Conservation (phyloP, 2,888 invertebrate genomes). For the Eilema caniola region DNA sequence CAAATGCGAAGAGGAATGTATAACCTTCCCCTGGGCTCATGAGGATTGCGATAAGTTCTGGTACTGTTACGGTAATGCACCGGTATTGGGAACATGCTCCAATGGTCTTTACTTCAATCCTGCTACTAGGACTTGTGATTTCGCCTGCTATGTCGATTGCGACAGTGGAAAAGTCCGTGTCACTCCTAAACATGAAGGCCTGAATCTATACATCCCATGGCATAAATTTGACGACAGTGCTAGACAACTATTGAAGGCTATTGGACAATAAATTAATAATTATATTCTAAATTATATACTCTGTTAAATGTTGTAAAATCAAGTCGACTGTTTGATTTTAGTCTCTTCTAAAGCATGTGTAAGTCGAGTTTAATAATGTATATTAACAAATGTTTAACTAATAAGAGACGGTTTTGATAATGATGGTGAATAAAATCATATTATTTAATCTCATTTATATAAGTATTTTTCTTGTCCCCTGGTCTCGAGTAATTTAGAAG, state of each 20-base stretch:
- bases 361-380: background rate
- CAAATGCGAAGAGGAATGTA: slow-evolving; percentile 64
- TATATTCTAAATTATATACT: background rate
- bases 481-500: background rate
- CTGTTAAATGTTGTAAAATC: background rate
- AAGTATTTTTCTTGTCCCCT: background rate
- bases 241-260: slow-evolving; percentile 20
- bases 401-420: slow-evolving; percentile 5
- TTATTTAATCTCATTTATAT: background rate
- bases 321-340: background rate
- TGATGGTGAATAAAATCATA: background rate
- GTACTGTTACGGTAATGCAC: slow-evolving; percentile 62
- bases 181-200: slow-evolving; percentile 54
- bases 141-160: slow-evolving; percentile 69
- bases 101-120: slow-evolving; percentile 77
- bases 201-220: slow-evolving; percentile 70
- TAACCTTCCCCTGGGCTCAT: slow-evolving; percentile 73
- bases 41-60: slow-evolving; percentile 78
- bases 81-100: slow-evolving; percentile 62
- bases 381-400: background rate
- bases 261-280: background rate
- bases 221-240: slow-evolving; percentile 53
- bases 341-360: background rate
- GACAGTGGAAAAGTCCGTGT: slow-evolving; percentile 53
- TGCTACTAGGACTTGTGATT: slow-evolving; percentile 69